These are phyloP conservation scores for Homalodisca vitripennis DNA, from an alignment of 1,140 invertebrate genomes.

Conservation along the genomic window DNA sequence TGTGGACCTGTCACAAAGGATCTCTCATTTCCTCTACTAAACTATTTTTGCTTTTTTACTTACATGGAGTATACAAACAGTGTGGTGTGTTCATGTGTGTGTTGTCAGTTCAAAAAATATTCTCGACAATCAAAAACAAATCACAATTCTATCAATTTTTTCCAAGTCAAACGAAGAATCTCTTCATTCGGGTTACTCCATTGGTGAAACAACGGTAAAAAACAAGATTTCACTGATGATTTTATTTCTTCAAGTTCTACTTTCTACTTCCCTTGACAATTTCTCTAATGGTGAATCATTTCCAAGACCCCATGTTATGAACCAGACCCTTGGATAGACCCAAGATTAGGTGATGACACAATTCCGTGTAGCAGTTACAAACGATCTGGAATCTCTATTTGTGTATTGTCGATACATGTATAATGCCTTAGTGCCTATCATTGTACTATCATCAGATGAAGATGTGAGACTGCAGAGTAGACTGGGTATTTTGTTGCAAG, in stretches of 20 bases:
- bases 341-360: background rate
- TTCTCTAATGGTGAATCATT: background rate
- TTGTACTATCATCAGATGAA: background rate
- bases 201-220: background rate
- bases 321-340: background rate
- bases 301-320: background rate
- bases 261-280: background rate
- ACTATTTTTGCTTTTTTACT: background rate
- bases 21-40: background rate
- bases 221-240: background rate
- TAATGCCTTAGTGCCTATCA: background rate
- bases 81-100: background rate
- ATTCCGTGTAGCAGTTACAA: background rate
- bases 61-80: background rate
- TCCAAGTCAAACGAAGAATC: background rate
- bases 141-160: background rate
- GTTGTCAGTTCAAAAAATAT: background rate
- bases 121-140: background rate
- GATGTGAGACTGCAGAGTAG: background rate
- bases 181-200: background rate
- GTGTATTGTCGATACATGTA: background rate
- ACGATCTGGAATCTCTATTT: background rate
- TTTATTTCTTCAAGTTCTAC: background rate
- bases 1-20: background rate
- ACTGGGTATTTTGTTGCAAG: background rate